These are phyloP conservation scores for Oncorhynchus masou DNA, from an alignment of 2,113 vertebrate species.

Conservation along the genomic window DNA sequence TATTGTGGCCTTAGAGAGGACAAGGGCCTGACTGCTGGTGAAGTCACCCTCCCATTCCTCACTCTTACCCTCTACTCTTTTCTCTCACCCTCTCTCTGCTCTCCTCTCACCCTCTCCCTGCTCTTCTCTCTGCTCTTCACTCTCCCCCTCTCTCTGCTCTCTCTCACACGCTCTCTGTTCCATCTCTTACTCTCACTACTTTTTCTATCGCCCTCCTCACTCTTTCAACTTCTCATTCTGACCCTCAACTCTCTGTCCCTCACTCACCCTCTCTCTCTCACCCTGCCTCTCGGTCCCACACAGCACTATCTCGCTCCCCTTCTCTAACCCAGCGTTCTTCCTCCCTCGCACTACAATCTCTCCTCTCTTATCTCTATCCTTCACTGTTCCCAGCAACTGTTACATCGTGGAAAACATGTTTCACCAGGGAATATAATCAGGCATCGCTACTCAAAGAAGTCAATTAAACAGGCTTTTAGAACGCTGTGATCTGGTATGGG, in stretches of 20 bases:
- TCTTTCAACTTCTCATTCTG: background rate
- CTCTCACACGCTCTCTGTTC: background rate
- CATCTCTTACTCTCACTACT: background rate
- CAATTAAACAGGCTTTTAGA: conserved; percentile 14
- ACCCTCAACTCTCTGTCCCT: background rate
- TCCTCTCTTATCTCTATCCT: conserved; percentile 34
- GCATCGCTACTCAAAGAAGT: conserved; percentile 22
- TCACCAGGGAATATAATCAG: conserved; percentile 44
- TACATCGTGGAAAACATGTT: conserved; percentile 58
- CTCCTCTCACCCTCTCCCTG: too few relatives aligned
- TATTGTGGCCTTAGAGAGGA: conserved; percentile 55
- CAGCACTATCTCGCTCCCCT: background rate
- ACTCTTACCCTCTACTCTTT: background rate
- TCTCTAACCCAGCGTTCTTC: background rate
- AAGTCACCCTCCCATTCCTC: background rate
- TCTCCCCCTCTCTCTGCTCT: background rate
- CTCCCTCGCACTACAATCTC: background rate
- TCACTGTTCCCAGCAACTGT: conserved; percentile 32
- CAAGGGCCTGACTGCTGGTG: conserved; percentile 13
- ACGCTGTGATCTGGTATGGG: conserved; percentile 58
- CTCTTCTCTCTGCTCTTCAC: background rate
- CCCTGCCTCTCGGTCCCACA: background rate
- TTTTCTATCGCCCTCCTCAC: conserved; percentile 5
- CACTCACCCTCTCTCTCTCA: background rate
- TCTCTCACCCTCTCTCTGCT: background rate